Evolutionary conservation across 2,888 invertebrate species (phyloP), one percentile per base, ranked within the genome.

Genomic region (Spicauda simplicius): DNA sequence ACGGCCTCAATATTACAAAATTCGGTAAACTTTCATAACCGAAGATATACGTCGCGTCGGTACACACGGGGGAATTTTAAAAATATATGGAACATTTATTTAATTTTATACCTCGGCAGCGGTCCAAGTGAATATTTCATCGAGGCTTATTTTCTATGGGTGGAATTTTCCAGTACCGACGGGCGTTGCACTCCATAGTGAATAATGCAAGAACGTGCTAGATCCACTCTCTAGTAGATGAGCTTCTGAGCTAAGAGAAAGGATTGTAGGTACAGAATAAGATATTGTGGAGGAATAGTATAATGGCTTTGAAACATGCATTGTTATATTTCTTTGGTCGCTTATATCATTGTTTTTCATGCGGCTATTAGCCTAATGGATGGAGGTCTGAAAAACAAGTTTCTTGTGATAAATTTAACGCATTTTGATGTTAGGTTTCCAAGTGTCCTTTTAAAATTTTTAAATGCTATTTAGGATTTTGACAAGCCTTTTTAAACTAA

Each of bases 171-270:
- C 82, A 79, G 78, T 73, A 75, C 75, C 75, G 80, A 81, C 25
- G 74, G 73, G 76, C 76, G 80, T 83, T 88, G 89, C 89, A 89
- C 87, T 88, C 88, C 85, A 86, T 82, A 78, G 88, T 89, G 90
- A 91, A 90, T 91, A 90, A 91, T 90, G 88, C 88, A 90, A 77
- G 77, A 67, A 67, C 66, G 66, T 67, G 66, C 66, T 67, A 56
- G 66, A 67, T 67, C 56, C 61, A 61, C 66, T 67, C 66, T 67
- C 56, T 41, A 61, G 55, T 61, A 67, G 66, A 67, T 67, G 61
- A 67, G 56, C 56, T 66, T 55, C 52, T 10, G 48, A 37, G 61
- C 20, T 37, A 56, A 56, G 50, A 61, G 60, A 56, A 61, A 61
- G 54, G 25, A 12, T 54, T 54, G 14, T 18, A 50, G 48, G 10